A percentile compares a stretch with the other conserved stretches of the same genome.
Evolutionary conservation across 2,888 invertebrate species (phyloP).

Genomic region (Strigamia maritima): DNA sequence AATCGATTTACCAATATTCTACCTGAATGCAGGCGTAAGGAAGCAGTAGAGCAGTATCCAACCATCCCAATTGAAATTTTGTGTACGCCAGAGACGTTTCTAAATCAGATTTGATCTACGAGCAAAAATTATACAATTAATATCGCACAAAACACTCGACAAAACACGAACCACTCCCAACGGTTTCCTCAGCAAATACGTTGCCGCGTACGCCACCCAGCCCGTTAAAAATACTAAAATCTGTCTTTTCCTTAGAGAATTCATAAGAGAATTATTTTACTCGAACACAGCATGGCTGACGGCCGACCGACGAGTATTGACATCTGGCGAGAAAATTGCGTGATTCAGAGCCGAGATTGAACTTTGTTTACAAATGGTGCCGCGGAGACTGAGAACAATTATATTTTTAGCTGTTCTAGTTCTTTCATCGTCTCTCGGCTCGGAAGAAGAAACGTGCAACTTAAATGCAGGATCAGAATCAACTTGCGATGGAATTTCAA

Average conservation of each 20-base stretch:
- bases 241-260: not conserved
- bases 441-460: not conserved
- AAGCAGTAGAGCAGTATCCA: conserved; percentile 55
- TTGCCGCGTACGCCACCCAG: conserved; percentile 25
- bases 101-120: conserved; percentile 53
- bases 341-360: no score
- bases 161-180: not conserved
- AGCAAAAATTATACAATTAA: no score
- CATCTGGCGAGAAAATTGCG: no score
- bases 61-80: conserved; percentile 53
- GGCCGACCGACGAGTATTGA: no score
- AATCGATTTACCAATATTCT: conserved; percentile 20
- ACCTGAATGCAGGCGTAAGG: conserved; percentile 55
- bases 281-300: no score
- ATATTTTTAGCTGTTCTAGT: not conserved
- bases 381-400: not conserved
- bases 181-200: conserved; percentile 31
- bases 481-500: not conserved
- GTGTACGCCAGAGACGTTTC: conserved; percentile 51
- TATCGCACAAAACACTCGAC: not conserved
- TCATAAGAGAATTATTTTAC: not conserved
- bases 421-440: not conserved
- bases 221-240: conserved; percentile 6
- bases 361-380: not conserved
- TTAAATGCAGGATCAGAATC: not conserved